A percentile compares a stretch with the other conserved stretches of the same genome.
Conservation (phyloP, 2,888 invertebrate genomes). For the Creontiades dilutus region DNA sequence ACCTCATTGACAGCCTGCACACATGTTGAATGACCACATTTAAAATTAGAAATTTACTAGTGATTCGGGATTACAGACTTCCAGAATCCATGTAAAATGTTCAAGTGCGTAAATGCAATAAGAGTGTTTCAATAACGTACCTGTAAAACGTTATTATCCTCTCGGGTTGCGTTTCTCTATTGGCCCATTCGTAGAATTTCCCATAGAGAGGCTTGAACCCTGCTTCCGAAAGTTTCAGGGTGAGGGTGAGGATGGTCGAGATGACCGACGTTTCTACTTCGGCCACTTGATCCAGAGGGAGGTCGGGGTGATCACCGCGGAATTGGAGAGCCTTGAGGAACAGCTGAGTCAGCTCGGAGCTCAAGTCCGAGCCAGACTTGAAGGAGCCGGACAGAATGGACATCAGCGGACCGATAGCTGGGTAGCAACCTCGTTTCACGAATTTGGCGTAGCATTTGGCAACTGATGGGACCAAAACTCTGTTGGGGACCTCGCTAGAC, state of each 20-base stretch:
- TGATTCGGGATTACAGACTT: too few species aligned
- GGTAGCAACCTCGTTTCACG: slow-evolving; percentile 82
- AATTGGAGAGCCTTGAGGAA: slow-evolving; percentile 78
- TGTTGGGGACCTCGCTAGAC: slow-evolving; percentile 84
- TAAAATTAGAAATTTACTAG: too few species aligned
- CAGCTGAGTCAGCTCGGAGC: slow-evolving; percentile 82
- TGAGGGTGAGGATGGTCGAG: slow-evolving; percentile 87
- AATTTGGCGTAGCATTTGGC: slow-evolving; percentile 83
- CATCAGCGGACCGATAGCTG: slow-evolving; percentile 86
- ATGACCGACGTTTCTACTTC: slow-evolving; percentile 87
- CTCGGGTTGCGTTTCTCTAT: slow-evolving; percentile 82
- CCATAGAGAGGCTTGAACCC: slow-evolving; percentile 93
- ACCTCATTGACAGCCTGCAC: slow-evolving; percentile 82
- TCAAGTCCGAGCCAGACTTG: slow-evolving; percentile 77
- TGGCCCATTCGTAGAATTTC: slow-evolving; percentile 93
- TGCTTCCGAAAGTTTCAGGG: slow-evolving; percentile 92
- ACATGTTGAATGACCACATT: too few species aligned
- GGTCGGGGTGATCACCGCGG: slow-evolving; percentile 63
- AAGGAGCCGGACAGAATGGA: slow-evolving; percentile 87
- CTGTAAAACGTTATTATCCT: slow-evolving; percentile 90
- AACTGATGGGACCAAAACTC: slow-evolving; percentile 88
- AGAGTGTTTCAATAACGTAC: slow-evolving; percentile 77
- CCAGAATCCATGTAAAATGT: too few species aligned
- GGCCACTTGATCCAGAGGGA: slow-evolving; percentile 79
- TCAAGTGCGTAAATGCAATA: too few species aligned